Base-by-base conservation (phyloP, 1,140 invertebrate species). In the Panonychus citri region DNA sequence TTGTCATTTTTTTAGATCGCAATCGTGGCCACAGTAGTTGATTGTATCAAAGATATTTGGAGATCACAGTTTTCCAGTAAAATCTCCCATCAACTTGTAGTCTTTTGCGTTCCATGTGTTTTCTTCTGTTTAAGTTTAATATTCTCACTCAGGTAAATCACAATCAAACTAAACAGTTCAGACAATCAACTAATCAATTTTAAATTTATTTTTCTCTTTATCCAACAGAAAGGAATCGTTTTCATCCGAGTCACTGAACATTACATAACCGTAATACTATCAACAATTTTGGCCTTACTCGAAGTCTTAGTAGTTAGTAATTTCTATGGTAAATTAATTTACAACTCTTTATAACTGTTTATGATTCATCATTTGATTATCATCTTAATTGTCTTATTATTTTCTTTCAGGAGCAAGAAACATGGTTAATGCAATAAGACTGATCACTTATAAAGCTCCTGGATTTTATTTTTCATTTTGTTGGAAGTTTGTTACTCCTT, bases 301-400 rank as follows among this genome's bases (percentile, higher is more conserved):
- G 50, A 52, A 52, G 50, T 52, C 19, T 8, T 52, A n/a, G 12
- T 52, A 13, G 30, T 52, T 26, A 25, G 50, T 12, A 21, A 19
- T 27, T 52, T 52, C 25, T 52, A 52, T 52, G 50, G 50, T 52
- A 52, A 46, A n/a, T 24, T 40, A n/a, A 40, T n/a, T n/a, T n/a
- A n/a, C n/a, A n/a, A n/a, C n/a, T n/a, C n/a, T n/a, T n/a, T n/a
- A 43, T 43, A 21, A 43, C 15, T 21, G 10, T 1, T 26, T 51
- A 12, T 27, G 21, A 25, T 24, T 13, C n/a, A n/a, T n/a, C n/a
- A n/a, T 25, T 37, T 30, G 26, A 2, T n/a, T 30, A 21, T 13
- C 17, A 10, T 26, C 19, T 12, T 15, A 12, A 17, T 52, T 5
- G 24, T 50, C 48, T 3, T 15, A 15, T 15, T 25, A 24, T 50